Evolutionary conservation across 2,113 vertebrate genomes (phyloP).

Genomic region (Puma concolor): DNA sequence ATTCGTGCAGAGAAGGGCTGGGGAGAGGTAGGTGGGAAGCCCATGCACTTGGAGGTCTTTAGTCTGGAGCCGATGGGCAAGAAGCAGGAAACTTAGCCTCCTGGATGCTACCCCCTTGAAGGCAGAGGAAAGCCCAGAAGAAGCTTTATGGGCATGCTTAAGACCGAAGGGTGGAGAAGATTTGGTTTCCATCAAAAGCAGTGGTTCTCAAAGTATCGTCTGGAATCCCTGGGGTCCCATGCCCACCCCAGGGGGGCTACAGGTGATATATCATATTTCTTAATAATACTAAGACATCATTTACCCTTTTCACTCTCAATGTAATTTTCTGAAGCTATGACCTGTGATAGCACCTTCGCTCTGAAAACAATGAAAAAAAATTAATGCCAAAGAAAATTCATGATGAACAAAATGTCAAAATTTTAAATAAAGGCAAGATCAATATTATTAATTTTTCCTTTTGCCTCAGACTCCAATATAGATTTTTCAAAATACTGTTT

Average conservation of each 20-base stretch:
- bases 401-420: not conserved
- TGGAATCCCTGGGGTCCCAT: not conserved
- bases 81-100: not conserved
- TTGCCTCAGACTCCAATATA: not conserved
- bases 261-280: not conserved
- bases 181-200: not conserved
- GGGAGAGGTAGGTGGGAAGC: not conserved
- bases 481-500: slow-evolving; percentile 2
- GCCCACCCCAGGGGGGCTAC: not conserved
- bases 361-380: not conserved
- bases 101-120: not conserved
- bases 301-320: not conserved
- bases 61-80: not conserved
- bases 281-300: not conserved
- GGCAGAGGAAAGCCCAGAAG: not conserved
- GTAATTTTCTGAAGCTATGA: not conserved
- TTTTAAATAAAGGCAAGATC: not conserved
- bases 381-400: not conserved
- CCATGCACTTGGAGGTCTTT: not conserved
- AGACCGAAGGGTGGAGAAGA: not conserved
- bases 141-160: not conserved
- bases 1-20: not conserved
- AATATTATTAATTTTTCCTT: not conserved
- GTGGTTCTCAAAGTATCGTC: not conserved
- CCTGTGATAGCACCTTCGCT: not conserved